Conservation (phyloP, 2,888 invertebrate genomes). For the Acronicta leporina region DNA sequence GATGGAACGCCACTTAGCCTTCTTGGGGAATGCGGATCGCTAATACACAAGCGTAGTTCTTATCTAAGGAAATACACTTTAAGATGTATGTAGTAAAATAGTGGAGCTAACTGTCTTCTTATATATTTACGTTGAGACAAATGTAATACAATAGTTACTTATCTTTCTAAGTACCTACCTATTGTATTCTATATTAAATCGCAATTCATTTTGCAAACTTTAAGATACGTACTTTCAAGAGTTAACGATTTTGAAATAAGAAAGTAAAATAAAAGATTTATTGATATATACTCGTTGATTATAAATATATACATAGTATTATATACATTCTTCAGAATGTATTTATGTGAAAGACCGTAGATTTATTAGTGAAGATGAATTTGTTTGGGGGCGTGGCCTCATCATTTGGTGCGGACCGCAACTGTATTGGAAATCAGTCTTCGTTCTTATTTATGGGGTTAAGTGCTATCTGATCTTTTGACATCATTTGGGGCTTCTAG, state of each 20-base stretch:
- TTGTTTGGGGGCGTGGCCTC: conserved; percentile 23
- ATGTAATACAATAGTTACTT: background rate
- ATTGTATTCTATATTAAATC: conserved; percentile 20
- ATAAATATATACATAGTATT: conserved; percentile 32
- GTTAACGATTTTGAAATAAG: conserved; percentile 20
- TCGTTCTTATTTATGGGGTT: conserved; percentile 25
- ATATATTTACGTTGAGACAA: background rate
- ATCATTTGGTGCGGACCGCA: conserved; percentile 14
- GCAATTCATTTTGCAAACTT: background rate
- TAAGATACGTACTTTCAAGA: conserved; percentile 21
- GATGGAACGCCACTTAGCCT: too few relatives aligned
- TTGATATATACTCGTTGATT: conserved; percentile 32
- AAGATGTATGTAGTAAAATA: too few relatives aligned
- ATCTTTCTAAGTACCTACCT: background rate
- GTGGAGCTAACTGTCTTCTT: too few relatives aligned
- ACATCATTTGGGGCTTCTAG: background rate
- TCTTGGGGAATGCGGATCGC: too few relatives aligned
- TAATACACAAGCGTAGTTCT: too few relatives aligned
- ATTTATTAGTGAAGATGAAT: conserved; percentile 38
- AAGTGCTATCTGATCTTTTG: conserved; percentile 2
- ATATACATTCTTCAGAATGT: conserved; percentile 28
- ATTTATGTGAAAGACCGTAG: conserved; percentile 18
- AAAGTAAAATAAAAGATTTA: conserved; percentile 40
- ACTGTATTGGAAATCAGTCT: conserved; percentile 32
- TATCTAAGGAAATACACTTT: too few relatives aligned